These are phyloP conservation scores for Drosophila neocordata DNA, from an alignment of 1,140 invertebrate genomes.

Conservation along the genomic window DNA sequence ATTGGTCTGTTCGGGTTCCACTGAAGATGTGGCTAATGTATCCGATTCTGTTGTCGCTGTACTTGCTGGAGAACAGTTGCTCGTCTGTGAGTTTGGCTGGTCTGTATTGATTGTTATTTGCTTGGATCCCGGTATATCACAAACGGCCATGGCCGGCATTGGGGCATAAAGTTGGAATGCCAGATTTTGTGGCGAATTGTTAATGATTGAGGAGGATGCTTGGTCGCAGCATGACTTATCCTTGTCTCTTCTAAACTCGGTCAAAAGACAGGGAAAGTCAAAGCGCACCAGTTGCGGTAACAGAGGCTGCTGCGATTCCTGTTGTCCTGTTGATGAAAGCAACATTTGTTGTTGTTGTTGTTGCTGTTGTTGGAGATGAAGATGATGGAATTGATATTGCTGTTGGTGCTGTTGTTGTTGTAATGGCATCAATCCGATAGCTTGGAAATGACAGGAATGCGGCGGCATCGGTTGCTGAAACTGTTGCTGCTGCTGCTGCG, in stretches of 20 bases:
- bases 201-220: neutral
- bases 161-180: constrained; percentile 40
- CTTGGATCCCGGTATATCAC: neutral
- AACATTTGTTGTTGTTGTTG: neutral
- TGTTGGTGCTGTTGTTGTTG: neutral
- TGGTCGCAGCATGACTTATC: constrained; percentile 21
- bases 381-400: neutral
- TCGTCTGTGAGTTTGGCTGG: neutral
- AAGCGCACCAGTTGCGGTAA: constrained; percentile 27
- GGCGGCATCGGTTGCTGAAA: constrained; percentile 15
- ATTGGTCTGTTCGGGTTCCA: no score
- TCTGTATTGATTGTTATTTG: neutral
- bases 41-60: no score
- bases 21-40: no score
- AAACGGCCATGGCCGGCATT: constrained; percentile 1
- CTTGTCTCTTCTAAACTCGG: constrained; percentile 21
- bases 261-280: constrained; percentile 29
- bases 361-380: neutral
- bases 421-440: constrained; percentile 21
- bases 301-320: constrained; percentile 23
- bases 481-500: constrained; percentile 9
- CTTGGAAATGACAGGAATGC: constrained; percentile 17
- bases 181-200: constrained; percentile 2
- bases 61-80: no score
- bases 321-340: neutral